Evolutionary conservation across 2,113 vertebrate species (phyloP).

Genomic region (Actenoides lindsayi): DNA sequence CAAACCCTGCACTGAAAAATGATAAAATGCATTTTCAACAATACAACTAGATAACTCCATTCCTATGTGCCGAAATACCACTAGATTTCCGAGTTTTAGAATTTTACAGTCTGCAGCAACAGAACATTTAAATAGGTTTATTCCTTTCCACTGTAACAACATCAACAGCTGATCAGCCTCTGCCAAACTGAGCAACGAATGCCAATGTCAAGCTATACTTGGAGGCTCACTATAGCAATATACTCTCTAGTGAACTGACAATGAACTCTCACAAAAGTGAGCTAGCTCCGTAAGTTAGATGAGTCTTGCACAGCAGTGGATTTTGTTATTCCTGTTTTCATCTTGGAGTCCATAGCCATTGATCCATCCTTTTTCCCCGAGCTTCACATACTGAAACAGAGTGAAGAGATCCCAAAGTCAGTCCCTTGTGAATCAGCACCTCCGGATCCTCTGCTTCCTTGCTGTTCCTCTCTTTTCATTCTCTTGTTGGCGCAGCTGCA

Average conservation of each 20-base stretch:
- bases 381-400: not conserved
- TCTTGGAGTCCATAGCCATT: not conserved
- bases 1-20: not conserved
- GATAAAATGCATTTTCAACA: not conserved
- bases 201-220: not conserved
- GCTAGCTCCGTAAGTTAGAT: not conserved
- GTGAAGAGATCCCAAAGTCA: not conserved
- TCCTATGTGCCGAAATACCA: not conserved
- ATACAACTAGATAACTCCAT: not conserved
- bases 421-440: not conserved
- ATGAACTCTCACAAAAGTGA: not conserved
- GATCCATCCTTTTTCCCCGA: not conserved
- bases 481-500: conserved; percentile 9
- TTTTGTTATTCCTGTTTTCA: not conserved
- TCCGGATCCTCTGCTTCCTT: not conserved
- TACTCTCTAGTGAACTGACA: not conserved
- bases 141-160: not conserved
- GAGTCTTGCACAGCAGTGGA: not conserved
- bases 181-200: not conserved
- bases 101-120: not conserved
- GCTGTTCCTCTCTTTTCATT: not conserved
- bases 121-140: not conserved
- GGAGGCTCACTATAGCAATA: not conserved
- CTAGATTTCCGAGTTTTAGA: not conserved
- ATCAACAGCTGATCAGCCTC: not conserved